Evolutionary conservation across 2,797 vertebrate genomes (phyloP), one percentile per base, ranked within the genome.

Genomic region (Furcifer pardalis): DNA sequence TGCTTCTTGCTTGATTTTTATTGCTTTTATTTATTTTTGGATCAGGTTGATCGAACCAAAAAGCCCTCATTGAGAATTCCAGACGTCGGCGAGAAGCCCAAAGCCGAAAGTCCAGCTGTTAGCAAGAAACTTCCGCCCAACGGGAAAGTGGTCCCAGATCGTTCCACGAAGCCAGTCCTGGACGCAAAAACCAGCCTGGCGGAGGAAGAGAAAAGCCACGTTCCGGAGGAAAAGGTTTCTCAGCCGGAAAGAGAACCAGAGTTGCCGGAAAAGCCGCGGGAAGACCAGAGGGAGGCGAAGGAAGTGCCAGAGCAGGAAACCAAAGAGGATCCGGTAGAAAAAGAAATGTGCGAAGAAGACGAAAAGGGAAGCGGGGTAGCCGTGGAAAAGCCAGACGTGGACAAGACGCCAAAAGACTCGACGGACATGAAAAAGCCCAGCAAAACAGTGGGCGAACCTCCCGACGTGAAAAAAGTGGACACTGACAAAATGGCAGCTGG

Each of bases 31-130:
- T n/a, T n/a, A n/a, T 84, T 81, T 65, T 88, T 84, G 73, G 84
- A 91, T 35, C 92, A 99, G 98, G 95, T 99, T 89, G 98, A 99
- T 94, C 98, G 99, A 49, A 95, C 97, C 81, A 99, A 98, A 94
- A 99, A 99, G 88, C 98, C 99, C 1, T 91, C 94, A 0, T 89
- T 96, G 79, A 95, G 92, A 88, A 83, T 95, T 44, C 91, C 94
- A 0, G 95, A 97, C 23, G 95, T 97, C 7, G 95, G 94, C 49
- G 83, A 92, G 17, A 97, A 91, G 84, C 81, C 94, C 66, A 96
- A 89, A 77, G 84, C 94, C 44, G 96, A 97, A 30, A 92, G 91
- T 27, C 60, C 92, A 30, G 90, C 87, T 1, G 93, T 92, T 71
- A 97, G 97, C 71, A 91, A 82, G 59, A 93, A 91, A 4, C 74